Conservation (phyloP, 2,113 vertebrate species). For the Tachycineta bicolor region DNA sequence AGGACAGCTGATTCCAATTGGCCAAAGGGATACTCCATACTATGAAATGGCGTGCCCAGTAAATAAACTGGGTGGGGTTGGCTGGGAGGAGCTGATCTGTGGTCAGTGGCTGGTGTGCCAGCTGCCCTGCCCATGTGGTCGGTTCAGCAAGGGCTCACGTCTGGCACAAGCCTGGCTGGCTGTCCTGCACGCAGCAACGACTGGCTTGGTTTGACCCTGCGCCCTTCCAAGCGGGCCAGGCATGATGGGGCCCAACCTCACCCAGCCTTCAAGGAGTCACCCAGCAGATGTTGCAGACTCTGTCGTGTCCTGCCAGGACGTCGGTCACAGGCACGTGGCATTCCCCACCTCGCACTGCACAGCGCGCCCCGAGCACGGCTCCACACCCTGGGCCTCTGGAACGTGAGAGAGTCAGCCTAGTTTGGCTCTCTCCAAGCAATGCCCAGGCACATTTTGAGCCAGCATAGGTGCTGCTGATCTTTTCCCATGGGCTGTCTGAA, state of each 20-base stretch:
- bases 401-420: accelerated
- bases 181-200: accelerated
- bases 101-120: background rate
- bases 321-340: background rate
- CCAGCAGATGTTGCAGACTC: background rate
- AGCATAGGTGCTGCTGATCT: background rate
- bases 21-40: background rate
- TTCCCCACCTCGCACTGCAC: accelerated
- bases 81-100: background rate
- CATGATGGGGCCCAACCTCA: accelerated
- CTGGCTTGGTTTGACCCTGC: background rate
- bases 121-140: accelerated
- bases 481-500: background rate
- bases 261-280: background rate
- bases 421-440: background rate
- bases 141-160: accelerated
- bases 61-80: no score
- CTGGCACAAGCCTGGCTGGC: background rate
- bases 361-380: accelerated
- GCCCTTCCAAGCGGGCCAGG: background rate
- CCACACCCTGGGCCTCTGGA: accelerated
- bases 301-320: background rate
- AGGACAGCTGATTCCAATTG: background rate
- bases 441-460: background rate
- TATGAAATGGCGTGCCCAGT: background rate